Conservation (phyloP, 1,140 invertebrate genomes). For the Linepithema humile region DNA sequence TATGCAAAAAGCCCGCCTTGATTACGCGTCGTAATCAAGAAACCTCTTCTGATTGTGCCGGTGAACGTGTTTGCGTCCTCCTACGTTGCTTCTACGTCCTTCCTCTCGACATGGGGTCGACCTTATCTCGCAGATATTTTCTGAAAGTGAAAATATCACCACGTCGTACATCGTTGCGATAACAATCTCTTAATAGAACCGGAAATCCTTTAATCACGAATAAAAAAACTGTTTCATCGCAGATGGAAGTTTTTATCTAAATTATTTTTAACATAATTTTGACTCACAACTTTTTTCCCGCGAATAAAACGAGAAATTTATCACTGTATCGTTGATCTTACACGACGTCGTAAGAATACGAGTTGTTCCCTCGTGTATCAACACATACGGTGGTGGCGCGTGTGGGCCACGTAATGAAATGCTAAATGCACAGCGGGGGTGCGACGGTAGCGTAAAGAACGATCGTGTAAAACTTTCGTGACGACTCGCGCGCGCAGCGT, state of each 20-base stretch:
- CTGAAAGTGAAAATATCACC: constrained; percentile 40
- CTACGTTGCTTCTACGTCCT: constrained; percentile 3
- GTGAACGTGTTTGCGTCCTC: constrained; percentile 49
- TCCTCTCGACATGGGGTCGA: neutral
- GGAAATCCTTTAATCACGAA: neutral
- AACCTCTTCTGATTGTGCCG: constrained; percentile 54
- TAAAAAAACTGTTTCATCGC: neutral
- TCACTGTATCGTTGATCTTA: neutral
- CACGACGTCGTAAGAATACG: neutral
- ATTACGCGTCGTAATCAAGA: constrained; percentile 58
- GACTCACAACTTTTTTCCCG: neutral
- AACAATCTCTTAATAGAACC: constrained; percentile 17
- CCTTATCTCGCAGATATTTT: constrained; percentile 22
- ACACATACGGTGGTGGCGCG: neutral
- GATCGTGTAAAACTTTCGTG: constrained; percentile 64
- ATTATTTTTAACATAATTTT: neutral
- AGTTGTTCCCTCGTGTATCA: neutral
- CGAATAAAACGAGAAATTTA: neutral
- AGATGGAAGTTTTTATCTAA: neutral
- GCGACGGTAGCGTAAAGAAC: constrained; percentile 55
- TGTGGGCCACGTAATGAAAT: constrained; percentile 58
- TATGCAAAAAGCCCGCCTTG: constrained; percentile 57
- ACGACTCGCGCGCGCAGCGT: constrained; percentile 46
- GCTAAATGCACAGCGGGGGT: constrained; percentile 60
- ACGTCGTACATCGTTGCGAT: neutral